These are phyloP conservation scores for Conus canariensis DNA, from an alignment of 2,888 invertebrate genomes.

Conservation along the genomic window DNA sequence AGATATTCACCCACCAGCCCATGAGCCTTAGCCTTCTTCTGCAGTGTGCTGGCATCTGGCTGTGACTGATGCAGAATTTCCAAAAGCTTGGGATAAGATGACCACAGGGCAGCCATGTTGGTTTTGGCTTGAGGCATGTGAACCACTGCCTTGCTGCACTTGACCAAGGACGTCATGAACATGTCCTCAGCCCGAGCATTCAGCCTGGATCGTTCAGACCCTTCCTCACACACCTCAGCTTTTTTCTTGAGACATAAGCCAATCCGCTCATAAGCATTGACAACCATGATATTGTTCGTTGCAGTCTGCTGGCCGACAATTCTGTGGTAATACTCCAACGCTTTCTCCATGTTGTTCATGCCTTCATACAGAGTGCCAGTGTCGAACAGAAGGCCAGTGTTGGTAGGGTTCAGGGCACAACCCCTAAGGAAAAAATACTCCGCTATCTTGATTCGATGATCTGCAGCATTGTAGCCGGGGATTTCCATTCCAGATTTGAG, in stretches of 20 bases:
- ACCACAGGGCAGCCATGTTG: not conserved
- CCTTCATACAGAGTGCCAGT: slow-evolving; percentile 23
- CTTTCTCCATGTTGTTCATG: not conserved
- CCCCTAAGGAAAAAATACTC: not conserved
- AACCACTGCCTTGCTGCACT: not conserved
- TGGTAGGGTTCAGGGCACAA: not conserved
- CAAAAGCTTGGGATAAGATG: not conserved
- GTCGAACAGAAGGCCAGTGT: not conserved
- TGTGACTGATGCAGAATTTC: not conserved
- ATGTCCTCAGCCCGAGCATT: slow-evolving; percentile 22
- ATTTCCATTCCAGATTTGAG: not conserved
- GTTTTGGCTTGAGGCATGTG: slow-evolving; percentile 13
- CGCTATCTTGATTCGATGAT: slow-evolving; percentile 11
- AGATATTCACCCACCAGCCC: slow-evolving; percentile 15
- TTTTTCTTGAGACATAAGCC: not conserved
- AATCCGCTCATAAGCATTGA: slow-evolving; percentile 27
- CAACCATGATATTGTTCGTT: not conserved
- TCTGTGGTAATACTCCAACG: not conserved
- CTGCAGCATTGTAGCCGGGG: not conserved
- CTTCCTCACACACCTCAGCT: not conserved
- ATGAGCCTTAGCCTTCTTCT: slow-evolving; percentile 6
- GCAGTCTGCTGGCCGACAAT: not conserved
- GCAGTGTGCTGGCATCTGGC: not conserved
- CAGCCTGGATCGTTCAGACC: not conserved
- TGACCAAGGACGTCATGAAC: slow-evolving; percentile 19